Base-by-base conservation (phyloP, 23 tunicate species). In the Trididemnum clinides region DNA sequence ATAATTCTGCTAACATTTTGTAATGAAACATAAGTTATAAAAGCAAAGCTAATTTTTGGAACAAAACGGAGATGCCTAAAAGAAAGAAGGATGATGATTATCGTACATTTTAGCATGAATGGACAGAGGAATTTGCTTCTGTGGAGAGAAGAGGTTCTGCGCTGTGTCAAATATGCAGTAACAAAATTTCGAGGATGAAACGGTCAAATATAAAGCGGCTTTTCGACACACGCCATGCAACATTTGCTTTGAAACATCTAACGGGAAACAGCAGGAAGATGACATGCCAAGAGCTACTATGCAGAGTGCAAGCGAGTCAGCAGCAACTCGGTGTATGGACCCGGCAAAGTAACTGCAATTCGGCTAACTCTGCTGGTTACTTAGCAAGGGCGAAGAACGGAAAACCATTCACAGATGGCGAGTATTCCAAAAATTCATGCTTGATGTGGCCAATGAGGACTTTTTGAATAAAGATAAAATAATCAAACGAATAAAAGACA, bases 41-140 rank as follows among this genome's bases (percentile, higher is more conserved):
- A n/a, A 66, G 66, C 83, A 78, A 78, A 78, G 65, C 83, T 78
- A 78, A 78, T 78, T 78, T 27, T 78, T 29, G n/a, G n/a, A n/a
- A 66, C 66, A 78, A 34, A 66, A 31, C 65, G 12, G 83, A 78
- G 37, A 78, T 78, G 66, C 50, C 83, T 78, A 78, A 51, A 51
- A 78, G 83, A 78, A 78, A n/a, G n/a, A 78, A 78, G 28, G 83
- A 78, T 78, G 66, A 78, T 51, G 83, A 78, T 65, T 78, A 78
- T 78, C 36, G 83, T 51, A 19, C 20, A 78, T 78, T 78, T 78
- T 66, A 78, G 83, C 66, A 2, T 10, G 83, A 78, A 78, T 78
- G 83, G 65, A 78, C 83, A 50, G 83, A 78, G 66, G 31, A 78
- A 78, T 78, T 78, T 78, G 64, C 23, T 20, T 78, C 51, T 51